These are phyloP conservation scores for Blennius ocellaris DNA, from an alignment of 2,113 vertebrate species.

Conservation along the genomic window DNA sequence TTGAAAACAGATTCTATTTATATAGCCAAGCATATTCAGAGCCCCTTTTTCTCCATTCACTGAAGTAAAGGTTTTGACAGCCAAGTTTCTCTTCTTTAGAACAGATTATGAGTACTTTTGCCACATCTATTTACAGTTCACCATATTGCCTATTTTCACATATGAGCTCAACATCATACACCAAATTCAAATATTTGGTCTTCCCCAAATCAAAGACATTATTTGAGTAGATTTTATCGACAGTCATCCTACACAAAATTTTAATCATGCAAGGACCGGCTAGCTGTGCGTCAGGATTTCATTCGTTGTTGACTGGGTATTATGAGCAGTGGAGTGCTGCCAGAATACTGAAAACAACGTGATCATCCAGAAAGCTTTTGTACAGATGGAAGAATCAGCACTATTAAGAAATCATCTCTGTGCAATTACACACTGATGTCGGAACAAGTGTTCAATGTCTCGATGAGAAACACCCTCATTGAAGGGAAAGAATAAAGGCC, in stretches of 20 bases:
- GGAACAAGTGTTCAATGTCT: neutral
- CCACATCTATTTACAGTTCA: neutral
- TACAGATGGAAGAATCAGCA: slow-evolving; percentile 4
- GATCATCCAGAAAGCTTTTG: slow-evolving; percentile 5
- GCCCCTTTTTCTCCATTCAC: too few species aligned
- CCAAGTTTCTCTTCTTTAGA: too few species aligned
- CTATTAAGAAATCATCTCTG: neutral
- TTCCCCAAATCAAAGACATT: neutral
- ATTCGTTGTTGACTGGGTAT: neutral
- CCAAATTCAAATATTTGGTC: neutral
- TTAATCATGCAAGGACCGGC: slow-evolving; percentile 2
- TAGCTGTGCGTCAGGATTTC: neutral
- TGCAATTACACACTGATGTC: neutral
- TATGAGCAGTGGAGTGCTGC: neutral
- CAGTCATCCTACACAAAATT: neutral
- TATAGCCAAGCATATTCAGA: too few species aligned
- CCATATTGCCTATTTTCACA: neutral
- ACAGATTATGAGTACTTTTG: too few species aligned
- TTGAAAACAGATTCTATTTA: too few species aligned
- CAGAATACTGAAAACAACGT: slow-evolving; percentile 5
- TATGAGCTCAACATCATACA: neutral
- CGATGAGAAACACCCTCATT: neutral
- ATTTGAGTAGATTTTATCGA: neutral
- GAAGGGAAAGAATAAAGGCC: neutral
- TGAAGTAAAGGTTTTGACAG: too few species aligned